These are phyloP conservation scores for Drosophila littoralis DNA, from an alignment of 1,140 invertebrate species.

Conservation along the genomic window DNA sequence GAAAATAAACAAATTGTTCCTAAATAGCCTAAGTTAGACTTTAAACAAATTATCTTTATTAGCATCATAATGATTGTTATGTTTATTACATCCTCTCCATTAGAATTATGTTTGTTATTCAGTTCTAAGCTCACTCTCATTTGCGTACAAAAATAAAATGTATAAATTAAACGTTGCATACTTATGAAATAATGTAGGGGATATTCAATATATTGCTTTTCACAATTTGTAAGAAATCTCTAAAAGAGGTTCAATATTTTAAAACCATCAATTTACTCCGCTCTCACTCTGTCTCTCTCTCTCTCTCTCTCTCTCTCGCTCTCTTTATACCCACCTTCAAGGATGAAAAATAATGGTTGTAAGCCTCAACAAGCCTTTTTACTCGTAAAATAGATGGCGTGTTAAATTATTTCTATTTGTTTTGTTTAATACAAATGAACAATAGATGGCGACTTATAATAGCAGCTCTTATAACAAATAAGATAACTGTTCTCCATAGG, in stretches of 20 bases:
- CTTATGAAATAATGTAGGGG: not conserved
- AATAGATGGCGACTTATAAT: conserved; percentile 8
- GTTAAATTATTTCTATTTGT: too few species aligned
- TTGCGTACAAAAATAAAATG: not conserved
- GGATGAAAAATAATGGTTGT: too few species aligned
- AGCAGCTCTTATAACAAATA: not conserved
- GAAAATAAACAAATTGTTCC: conserved; percentile 45
- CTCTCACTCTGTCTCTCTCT: too few species aligned
- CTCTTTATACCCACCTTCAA: too few species aligned
- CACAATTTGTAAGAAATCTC: too few species aligned
- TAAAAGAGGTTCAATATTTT: too few species aligned
- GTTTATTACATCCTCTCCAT: conserved; percentile 41
- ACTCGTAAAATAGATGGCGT: conserved; percentile 1
- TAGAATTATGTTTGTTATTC: conserved; percentile 55
- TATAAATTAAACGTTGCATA: not conserved
- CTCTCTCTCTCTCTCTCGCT: too few species aligned
- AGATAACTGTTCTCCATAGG: fast-evolving
- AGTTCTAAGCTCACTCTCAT: conserved; percentile 52
- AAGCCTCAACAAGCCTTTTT: too few species aligned
- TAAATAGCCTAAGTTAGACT: conserved; percentile 3
- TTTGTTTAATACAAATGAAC: not conserved
- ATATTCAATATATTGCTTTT: not conserved
- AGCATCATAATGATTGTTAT: conserved; percentile 50
- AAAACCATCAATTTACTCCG: too few species aligned
- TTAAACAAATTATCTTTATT: conserved; percentile 42